Percentiles rank a stretch among this genome's conserved stretches.
Conservation (phyloP, 1,140 invertebrate species). For the Philopotamus ludificatus region DNA sequence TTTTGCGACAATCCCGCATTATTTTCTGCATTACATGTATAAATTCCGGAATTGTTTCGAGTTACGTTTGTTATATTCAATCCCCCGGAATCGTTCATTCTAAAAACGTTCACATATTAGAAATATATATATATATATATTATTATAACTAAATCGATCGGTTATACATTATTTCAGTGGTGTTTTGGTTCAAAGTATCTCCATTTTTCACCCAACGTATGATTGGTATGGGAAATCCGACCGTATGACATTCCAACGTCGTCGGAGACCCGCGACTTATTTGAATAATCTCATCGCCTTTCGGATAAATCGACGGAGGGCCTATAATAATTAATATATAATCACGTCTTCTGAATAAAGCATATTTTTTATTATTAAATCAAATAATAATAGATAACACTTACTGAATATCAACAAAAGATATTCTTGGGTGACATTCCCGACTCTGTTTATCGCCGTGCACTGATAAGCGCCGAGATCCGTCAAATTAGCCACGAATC, state of each 20-base stretch:
- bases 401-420: constrained; percentile 50
- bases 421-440: constrained; percentile 45
- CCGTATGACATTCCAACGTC: constrained; percentile 47
- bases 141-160: neutral
- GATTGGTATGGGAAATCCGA: constrained; percentile 49
- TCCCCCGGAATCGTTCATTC: constrained; percentile 45
- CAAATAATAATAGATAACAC: constrained; percentile 16
- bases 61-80: constrained; percentile 45
- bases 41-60: constrained; percentile 44
- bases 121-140: neutral
- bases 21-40: constrained; percentile 49
- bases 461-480: constrained; percentile 52
- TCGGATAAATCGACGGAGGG: constrained; percentile 46
- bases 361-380: neutral
- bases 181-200: constrained; percentile 43
- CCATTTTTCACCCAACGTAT: constrained; percentile 47
- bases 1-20: constrained; percentile 46
- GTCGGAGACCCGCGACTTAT: constrained; percentile 40
- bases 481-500: constrained; percentile 53
- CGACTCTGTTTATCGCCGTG: constrained; percentile 46
- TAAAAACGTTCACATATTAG: constrained; percentile 7
- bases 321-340: constrained; percentile 40
- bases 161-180: constrained; percentile 46
- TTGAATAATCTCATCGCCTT: constrained; percentile 39
- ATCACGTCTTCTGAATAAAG: neutral